Evolutionary conservation across 1,140 invertebrate species (phyloP).

Genomic region (Mizuhopecten yessoensis): DNA sequence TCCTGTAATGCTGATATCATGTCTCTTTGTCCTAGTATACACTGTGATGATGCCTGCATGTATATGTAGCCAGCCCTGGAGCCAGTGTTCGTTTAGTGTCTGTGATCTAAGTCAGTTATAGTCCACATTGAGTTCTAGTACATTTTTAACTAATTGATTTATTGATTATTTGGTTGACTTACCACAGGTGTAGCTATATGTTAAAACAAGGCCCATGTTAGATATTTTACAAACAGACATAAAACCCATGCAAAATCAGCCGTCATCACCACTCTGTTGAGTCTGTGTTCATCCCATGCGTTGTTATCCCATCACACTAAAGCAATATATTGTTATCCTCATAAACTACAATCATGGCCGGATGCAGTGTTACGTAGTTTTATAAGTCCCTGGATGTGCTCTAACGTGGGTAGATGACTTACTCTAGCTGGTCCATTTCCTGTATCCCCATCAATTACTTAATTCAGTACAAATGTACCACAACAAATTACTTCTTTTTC

Average conservation of each 20-base stretch:
- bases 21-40: background rate
- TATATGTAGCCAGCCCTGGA: background rate
- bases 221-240: slow-evolving; percentile 5
- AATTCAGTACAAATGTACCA: too few species aligned
- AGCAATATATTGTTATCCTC: slow-evolving; percentile 30
- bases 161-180: background rate
- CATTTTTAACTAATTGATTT: slow-evolving; percentile 23
- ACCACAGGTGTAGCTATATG: background rate
- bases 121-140: background rate
- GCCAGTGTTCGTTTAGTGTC: background rate
- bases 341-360: slow-evolving; percentile 5
- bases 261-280: background rate
- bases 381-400: background rate
- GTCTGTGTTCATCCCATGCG: background rate
- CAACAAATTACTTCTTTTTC: too few species aligned
- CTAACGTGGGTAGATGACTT: background rate
- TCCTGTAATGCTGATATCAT: background rate
- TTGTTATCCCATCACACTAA: background rate
- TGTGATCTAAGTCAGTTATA: slow-evolving; percentile 25
- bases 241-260: background rate
- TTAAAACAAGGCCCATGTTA: background rate
- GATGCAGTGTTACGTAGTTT: background rate
- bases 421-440: too few species aligned
- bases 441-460: too few species aligned
- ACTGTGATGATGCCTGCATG: background rate